Percentiles rank a stretch among this genome's conserved stretches.
Evolutionary conservation across 1,140 invertebrate genomes (phyloP).

Genomic region (Zaprionus lachaisei): DNA sequence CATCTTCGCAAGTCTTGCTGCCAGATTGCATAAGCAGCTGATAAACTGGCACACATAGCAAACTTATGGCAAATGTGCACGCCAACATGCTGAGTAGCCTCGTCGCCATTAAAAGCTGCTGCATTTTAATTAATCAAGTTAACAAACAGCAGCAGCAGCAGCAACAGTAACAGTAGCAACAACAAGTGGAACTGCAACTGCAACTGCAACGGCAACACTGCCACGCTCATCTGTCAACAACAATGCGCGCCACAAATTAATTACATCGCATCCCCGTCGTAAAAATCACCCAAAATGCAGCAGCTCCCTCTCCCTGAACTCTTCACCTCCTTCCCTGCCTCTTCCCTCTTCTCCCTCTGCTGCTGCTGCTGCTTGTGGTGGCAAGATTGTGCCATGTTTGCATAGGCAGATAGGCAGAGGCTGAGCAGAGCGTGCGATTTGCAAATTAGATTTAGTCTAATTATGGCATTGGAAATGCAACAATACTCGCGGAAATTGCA

Average conservation of each 20-base stretch:
- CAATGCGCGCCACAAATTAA: conserved; percentile 69
- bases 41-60: conserved; percentile 53
- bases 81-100: conserved; percentile 27
- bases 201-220: conserved; percentile 11
- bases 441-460: conserved; percentile 77
- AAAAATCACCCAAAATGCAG: neutral
- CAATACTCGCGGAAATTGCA: conserved; percentile 49
- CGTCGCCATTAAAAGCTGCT: conserved; percentile 47
- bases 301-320: neutral
- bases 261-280: conserved; percentile 41
- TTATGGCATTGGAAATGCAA: conserved; percentile 74
- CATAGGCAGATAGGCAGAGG: conserved; percentile 12
- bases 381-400: conserved; percentile 7
- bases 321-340: neutral
- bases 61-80: conserved; percentile 54
- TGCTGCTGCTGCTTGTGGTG: neutral
- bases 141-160: conserved; percentile 6
- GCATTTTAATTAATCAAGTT: conserved; percentile 13
- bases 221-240: conserved; percentile 54
- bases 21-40: conserved; percentile 47
- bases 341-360: neutral
- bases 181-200: conserved; percentile 8
- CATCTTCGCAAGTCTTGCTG: neutral
- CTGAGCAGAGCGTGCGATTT: conserved; percentile 58
- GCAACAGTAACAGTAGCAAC: neutral